These are phyloP conservation scores for Frankliniella intonsa DNA, from an alignment of 2,888 invertebrate species.

Conservation along the genomic window DNA sequence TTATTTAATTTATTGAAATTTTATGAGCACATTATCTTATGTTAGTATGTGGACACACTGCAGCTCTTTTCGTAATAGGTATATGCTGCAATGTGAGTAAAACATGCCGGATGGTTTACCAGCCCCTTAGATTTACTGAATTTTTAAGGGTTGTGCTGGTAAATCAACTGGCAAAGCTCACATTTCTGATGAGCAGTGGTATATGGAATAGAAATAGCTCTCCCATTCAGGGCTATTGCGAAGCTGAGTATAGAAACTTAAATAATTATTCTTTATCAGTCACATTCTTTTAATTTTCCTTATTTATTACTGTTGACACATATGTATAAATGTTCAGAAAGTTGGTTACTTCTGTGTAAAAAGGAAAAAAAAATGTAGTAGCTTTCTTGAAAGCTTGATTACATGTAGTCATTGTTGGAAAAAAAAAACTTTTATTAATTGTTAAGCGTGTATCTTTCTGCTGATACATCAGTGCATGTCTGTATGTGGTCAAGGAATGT, in stretches of 20 bases:
- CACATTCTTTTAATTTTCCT: background rate
- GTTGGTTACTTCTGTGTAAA: background rate
- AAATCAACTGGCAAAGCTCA: background rate
- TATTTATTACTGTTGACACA: background rate
- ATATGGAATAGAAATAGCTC: too few species aligned
- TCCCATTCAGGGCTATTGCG: too few species aligned
- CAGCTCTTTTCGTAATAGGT: too few species aligned
- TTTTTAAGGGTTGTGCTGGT: conserved; percentile 4
- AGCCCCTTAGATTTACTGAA: background rate
- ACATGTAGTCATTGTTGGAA: background rate
- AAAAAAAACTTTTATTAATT: background rate
- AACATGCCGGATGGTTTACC: background rate
- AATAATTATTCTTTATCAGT: background rate
- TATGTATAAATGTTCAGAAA: too few species aligned
- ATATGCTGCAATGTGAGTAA: background rate
- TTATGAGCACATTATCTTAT: too few species aligned
- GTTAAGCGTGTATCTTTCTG: background rate
- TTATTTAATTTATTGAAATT: too few species aligned
- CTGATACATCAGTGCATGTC: background rate
- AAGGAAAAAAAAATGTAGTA: background rate
- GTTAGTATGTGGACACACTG: too few species aligned
- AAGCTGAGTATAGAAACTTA: too few species aligned
- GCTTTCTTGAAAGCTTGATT: background rate
- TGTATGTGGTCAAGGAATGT: background rate
- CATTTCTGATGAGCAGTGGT: too few species aligned